Evolutionary conservation across 2,113 vertebrate species (phyloP).

Genomic region (Xiphorhynchus elegans): DNA sequence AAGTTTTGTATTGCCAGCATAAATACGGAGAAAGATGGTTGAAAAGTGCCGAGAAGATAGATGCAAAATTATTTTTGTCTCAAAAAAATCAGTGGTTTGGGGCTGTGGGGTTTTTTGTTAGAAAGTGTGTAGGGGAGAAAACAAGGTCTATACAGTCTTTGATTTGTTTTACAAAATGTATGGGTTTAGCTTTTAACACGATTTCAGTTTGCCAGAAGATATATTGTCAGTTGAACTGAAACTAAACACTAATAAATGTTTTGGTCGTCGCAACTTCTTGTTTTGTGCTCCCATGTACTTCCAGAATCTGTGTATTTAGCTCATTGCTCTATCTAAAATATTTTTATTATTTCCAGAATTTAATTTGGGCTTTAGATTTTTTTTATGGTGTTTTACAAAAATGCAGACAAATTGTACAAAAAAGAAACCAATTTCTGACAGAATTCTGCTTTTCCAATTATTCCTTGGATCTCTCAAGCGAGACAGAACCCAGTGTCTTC

Average conservation of each 20-base stretch:
- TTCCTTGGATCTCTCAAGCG: rapidly evolving
- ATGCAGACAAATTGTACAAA: background rate
- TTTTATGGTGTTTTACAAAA: background rate
- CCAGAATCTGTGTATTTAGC: background rate
- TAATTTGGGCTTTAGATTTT: background rate
- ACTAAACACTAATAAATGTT: background rate
- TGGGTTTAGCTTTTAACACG: background rate
- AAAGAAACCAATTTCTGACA: background rate
- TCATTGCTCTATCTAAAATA: background rate
- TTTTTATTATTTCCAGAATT: background rate
- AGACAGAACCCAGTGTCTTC: background rate
- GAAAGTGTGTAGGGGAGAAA: background rate
- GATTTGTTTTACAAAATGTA: background rate
- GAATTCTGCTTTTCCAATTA: background rate
- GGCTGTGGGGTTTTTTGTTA: background rate
- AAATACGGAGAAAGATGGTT: conserved; percentile 22
- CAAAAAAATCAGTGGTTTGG: background rate
- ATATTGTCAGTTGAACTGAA: background rate
- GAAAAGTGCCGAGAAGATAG: background rate
- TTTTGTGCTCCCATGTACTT: background rate
- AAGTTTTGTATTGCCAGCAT: conserved; percentile 25
- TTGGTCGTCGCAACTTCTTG: background rate
- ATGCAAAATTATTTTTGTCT: background rate
- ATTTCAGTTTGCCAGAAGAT: background rate
- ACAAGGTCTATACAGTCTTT: background rate